Conservation (phyloP, 2,113 vertebrate species). For the Brachionichthys hirsutus region DNA sequence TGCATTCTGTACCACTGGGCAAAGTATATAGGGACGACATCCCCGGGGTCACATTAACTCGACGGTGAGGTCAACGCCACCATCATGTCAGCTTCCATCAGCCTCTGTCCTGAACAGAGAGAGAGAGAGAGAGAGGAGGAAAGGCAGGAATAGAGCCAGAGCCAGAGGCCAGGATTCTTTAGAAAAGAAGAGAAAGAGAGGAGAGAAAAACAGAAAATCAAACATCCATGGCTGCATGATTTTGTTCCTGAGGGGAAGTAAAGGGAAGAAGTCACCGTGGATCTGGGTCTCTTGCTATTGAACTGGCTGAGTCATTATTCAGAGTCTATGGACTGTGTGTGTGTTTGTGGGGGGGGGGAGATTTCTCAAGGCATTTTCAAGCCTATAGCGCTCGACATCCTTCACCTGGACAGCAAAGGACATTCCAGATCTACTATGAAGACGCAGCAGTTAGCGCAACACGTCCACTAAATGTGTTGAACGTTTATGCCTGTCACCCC, state of each 20-base stretch:
- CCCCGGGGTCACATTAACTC: conserved; percentile 69
- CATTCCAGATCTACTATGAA: conserved; percentile 27
- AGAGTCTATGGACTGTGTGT: conserved; percentile 21
- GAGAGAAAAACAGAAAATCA: conserved; percentile 51
- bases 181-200: conserved; percentile 58
- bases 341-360: conserved; percentile 2
- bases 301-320: conserved; percentile 50
- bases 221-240: conserved; percentile 36
- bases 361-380: conserved; percentile 44
- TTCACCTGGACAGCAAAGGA: conserved; percentile 47
- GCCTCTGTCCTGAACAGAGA: conserved; percentile 51
- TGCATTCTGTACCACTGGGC: conserved; percentile 55
- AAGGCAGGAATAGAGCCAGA: neutral
- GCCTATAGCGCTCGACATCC: conserved; percentile 37
- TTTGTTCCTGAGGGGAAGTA: conserved; percentile 47
- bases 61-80: conserved; percentile 67
- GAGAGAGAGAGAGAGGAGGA: conserved; percentile 29
- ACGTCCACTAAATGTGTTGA: conserved; percentile 12
- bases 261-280: conserved; percentile 54
- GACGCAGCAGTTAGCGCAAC: conserved; percentile 34
- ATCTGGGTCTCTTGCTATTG: conserved; percentile 55
- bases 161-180: conserved; percentile 63
- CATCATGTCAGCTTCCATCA: conserved; percentile 72
- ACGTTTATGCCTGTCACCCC: neutral
- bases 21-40: conserved; percentile 53